These are phyloP conservation scores for Acromyrmex echinatior DNA, from an alignment of 1,140 invertebrate species.

Conservation along the genomic window DNA sequence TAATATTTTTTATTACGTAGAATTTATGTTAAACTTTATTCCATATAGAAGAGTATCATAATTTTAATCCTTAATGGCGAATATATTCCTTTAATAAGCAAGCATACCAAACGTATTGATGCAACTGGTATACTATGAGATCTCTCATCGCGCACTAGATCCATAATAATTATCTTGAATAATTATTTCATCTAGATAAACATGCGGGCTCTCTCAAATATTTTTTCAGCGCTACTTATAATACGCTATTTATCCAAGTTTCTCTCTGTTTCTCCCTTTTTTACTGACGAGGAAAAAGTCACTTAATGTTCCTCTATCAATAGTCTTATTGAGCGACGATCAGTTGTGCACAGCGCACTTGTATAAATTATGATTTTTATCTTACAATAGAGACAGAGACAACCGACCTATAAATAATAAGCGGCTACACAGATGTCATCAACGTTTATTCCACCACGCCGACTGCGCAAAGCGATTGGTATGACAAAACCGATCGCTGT, in stretches of 20 bases:
- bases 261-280: background rate
- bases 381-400: slow-evolving; percentile 7
- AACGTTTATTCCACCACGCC: background rate
- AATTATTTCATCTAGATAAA: slow-evolving; percentile 58
- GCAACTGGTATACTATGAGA: background rate
- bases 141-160: slow-evolving; percentile 39
- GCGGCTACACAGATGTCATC: slow-evolving; percentile 22
- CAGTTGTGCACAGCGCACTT: slow-evolving; percentile 11
- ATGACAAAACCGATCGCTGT: slow-evolving; percentile 26
- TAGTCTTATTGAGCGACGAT: slow-evolving; percentile 29
- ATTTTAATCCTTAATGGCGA: slow-evolving; percentile 3
- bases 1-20: background rate
- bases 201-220: slow-evolving; percentile 31
- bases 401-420: slow-evolving; percentile 45
- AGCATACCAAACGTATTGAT: background rate
- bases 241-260: slow-evolving; percentile 4
- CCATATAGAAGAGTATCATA: background rate
- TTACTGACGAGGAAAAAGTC: background rate
- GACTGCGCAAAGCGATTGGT: slow-evolving; percentile 27
- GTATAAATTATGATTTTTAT: slow-evolving; percentile 52
- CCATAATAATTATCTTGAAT: slow-evolving; percentile 34
- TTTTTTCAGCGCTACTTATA: slow-evolving; percentile 31
- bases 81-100: slow-evolving; percentile 1
- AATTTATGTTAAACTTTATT: background rate
- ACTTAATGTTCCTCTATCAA: slow-evolving; percentile 30